phyloP scores from a whole-genome alignment of 2,113 vertebrate species.

The Apteryx owenii region DNA sequence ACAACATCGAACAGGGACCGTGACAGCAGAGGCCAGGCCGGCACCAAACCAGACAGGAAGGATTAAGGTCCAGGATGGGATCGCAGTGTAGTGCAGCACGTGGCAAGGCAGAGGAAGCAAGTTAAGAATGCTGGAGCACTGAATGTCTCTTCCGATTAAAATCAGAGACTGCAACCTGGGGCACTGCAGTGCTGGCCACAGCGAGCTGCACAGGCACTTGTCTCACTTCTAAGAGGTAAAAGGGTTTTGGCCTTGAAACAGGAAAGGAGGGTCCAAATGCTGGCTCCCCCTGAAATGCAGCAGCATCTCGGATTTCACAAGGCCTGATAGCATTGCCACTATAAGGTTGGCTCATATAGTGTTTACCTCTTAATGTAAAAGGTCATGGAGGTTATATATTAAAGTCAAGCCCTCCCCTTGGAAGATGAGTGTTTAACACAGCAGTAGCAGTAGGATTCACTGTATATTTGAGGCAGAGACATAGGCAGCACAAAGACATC shows the following conservation, averaged over 20 bases:
- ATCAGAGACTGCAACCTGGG: neutral
- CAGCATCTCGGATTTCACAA: neutral
- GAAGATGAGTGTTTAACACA: neutral
- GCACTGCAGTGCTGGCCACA: neutral
- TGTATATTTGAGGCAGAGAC: neutral
- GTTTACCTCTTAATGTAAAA: neutral
- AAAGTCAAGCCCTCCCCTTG: neutral
- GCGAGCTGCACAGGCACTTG: neutral
- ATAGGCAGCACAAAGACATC: neutral
- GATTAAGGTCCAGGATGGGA: neutral
- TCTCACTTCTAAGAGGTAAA: neutral
- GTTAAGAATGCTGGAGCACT: neutral
- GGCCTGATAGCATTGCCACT: neutral
- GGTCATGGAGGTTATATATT: neutral
- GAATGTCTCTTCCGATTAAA: neutral
- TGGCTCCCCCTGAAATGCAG: neutral
- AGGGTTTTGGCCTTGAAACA: neutral
- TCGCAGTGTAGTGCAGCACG: neutral
- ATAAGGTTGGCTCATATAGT: neutral
- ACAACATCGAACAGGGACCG: neutral
- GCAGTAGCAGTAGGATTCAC: neutral
- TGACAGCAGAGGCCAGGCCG: accelerated
- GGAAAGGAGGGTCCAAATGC: neutral
- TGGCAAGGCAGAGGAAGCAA: neutral
- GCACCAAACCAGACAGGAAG: neutral